Percentiles rank a stretch among this genome's conserved stretches.
Conservation (phyloP, 2,888 invertebrate genomes). For the Drosophila multiciliata region DNA sequence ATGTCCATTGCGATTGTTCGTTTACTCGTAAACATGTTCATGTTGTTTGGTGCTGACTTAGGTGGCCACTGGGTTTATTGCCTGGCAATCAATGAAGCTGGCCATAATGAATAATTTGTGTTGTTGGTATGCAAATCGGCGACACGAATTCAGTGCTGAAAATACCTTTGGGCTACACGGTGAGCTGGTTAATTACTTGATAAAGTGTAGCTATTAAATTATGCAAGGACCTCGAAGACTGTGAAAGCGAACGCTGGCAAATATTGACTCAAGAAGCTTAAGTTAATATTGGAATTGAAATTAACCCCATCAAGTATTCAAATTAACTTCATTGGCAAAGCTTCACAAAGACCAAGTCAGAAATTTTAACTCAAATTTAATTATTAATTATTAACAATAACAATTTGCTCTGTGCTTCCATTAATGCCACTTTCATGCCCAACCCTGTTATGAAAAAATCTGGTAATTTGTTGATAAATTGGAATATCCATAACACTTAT, state of each 20-base stretch:
- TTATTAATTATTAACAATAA: neutral
- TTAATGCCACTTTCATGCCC: neutral
- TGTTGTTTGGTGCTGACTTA: neutral
- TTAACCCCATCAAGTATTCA: conserved; percentile 23
- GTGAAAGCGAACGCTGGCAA: conserved; percentile 13
- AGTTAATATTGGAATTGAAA: conserved; percentile 35
- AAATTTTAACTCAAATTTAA: neutral
- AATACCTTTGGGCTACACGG: conserved; percentile 16
- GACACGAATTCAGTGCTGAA: neutral
- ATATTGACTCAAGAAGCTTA: conserved; percentile 23
- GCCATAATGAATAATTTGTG: conserved; percentile 35
- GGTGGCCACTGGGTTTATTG: conserved; percentile 7
- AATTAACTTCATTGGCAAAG: conserved; percentile 8
- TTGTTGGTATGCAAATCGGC: conserved; percentile 18
- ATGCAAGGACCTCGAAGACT: conserved; percentile 19
- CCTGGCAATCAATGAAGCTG: conserved; percentile 39
- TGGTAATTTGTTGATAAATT: neutral
- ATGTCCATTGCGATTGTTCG: neutral
- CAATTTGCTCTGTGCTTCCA: neutral
- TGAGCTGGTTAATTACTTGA: conserved; percentile 39
- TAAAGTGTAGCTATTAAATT: conserved; percentile 32
- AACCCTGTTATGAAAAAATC: neutral
- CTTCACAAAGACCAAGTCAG: neutral
- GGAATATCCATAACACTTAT: conserved; percentile 10
- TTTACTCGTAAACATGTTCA: neutral